Evolutionary conservation across 2,113 vertebrate genomes (phyloP), one percentile per base, ranked within the genome.

Genomic region (Ploceus nigricollis): DNA sequence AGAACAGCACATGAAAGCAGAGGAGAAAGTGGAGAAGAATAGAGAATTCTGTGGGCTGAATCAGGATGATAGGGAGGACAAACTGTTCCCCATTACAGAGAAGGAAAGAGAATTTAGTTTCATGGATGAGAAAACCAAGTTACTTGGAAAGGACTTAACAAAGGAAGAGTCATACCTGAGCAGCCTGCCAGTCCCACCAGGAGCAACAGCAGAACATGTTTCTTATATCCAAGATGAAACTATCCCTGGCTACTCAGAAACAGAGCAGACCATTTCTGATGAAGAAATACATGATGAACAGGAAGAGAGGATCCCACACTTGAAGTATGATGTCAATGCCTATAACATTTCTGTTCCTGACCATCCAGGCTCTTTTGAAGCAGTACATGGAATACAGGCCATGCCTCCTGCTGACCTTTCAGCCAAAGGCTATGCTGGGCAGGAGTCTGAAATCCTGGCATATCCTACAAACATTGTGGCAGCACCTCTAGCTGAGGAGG

Each of bases 191-290:
- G 98, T 97, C 27, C 97, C 98, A 68, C 96, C 98, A 53, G 99
- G 98, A 75, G 97, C 97, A 53, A 91, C 98, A 89, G 98, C 98
- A 9, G 99, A 99, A 86, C 98, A 98, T 2, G 97, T 99, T 95
- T 99, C 99, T 8, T 99, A 98, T 68, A 99, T 99, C 94, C 99
- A 99, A 95, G 99, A 99, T 20, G 99, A 99, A 97, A 99, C 99
- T 33, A 99, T 99, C 76, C 99, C 99, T 2, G 99, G 98, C 60
- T 99, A 99, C 95, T 99, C 99, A 6, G 99, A 99, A 96, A 99
- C 99, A 0, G 99, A 99, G 82, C 99, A 99, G 97, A 99, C 99
- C 22, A 99, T 99, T 94, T 99, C 99, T 42, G 99, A 99, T 81
- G 99, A 99, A 91, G 99, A 99, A 96, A 99, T 99, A 83, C 99